phyloP scores from a whole-genome alignment of 2,113 vertebrate species.

The Xiphias gladius region DNA sequence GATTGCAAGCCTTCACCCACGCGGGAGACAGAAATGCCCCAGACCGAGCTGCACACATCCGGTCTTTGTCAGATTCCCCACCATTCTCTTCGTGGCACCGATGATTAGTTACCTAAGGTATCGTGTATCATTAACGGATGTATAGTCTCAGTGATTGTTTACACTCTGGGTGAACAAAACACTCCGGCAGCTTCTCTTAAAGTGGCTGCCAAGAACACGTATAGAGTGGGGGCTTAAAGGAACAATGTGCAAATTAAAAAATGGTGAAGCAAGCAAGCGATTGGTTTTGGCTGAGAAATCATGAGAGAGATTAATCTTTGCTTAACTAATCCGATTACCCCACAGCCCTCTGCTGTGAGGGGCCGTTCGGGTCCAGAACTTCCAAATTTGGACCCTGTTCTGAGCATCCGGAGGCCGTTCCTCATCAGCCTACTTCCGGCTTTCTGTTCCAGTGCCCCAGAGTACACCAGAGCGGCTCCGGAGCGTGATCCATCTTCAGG shows the following conservation, averaged over 20 bases:
- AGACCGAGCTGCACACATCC: conserved; percentile 9
- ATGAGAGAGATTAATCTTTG: neutral
- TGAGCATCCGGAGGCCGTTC: no score
- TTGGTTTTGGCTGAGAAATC: neutral
- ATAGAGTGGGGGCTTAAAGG: neutral
- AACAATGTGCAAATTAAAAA: neutral
- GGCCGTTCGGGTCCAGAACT: no score
- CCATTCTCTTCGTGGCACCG: neutral
- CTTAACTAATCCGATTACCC: neutral
- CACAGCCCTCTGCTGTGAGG: no score
- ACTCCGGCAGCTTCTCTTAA: neutral
- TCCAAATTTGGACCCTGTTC: no score
- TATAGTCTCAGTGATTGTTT: neutral
- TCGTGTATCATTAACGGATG: conserved; percentile 45
- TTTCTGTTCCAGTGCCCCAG: neutral
- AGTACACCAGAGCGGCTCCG: neutral
- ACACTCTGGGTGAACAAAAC: neutral
- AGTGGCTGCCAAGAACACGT: neutral
- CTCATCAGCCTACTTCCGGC: no score
- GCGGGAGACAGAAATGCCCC: conserved; percentile 30
- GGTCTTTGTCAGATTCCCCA: conserved; percentile 3
- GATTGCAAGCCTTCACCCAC: conserved; percentile 22
- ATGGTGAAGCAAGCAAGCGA: neutral
- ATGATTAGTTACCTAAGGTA: conserved; percentile 20
- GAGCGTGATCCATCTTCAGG: neutral